A percentile compares a stretch with the other conserved stretches of the same genome.
phyloP scores from a whole-genome alignment of 2,888 invertebrate species.

The Macrosiphum euphorbiae region DNA sequence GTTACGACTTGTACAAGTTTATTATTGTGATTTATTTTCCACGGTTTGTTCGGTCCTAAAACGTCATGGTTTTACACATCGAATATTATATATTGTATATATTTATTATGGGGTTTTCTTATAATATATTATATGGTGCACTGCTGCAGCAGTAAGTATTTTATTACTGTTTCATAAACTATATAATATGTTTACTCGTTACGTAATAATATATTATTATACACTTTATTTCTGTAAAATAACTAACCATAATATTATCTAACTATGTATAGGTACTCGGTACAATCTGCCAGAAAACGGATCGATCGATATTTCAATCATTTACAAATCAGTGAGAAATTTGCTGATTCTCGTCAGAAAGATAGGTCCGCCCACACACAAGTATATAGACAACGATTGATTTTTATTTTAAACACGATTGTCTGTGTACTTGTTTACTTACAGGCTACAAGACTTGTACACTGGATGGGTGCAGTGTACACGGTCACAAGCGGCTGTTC shows the following conservation, averaged over 20 bases:
- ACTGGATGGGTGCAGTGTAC: background rate
- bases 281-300: background rate
- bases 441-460: background rate
- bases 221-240: background rate
- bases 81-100: background rate
- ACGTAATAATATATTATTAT: background rate
- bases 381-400: background rate
- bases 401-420: background rate
- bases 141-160: background rate
- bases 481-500: background rate
- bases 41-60: conserved; percentile 3
- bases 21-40: conserved; percentile 7
- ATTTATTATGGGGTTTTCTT: background rate
- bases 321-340: background rate
- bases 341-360: background rate
- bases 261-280: background rate
- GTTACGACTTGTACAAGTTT: background rate
- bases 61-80: background rate
- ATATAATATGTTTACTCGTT: background rate
- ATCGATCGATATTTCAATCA: background rate
- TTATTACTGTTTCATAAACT: background rate
- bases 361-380: background rate
- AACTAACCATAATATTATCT: background rate
- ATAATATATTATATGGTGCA: background rate
- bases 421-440: background rate